Percentiles rank a stretch among this genome's conserved stretches.
Evolutionary conservation across 2,113 vertebrate species (phyloP).

Genomic region (Perccottus glenii): DNA sequence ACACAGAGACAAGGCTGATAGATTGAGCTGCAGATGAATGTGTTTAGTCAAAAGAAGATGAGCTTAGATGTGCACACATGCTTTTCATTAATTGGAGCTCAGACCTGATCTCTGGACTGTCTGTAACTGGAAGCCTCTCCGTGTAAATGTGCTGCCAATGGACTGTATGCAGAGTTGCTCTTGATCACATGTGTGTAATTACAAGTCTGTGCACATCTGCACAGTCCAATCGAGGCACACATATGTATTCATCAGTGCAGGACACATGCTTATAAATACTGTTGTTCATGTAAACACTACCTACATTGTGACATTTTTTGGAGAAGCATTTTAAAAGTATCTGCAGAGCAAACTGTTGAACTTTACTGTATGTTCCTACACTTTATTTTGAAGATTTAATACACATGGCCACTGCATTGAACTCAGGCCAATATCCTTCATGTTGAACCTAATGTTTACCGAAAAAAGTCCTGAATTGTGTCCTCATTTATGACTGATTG

Average conservation of each 20-base stretch:
- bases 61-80: conserved; percentile 69
- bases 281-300: neutral
- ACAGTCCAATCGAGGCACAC: neutral
- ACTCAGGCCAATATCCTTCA: neutral
- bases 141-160: conserved; percentile 31
- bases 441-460: too few relatives aligned
- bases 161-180: conserved; percentile 33
- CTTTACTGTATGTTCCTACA: neutral
- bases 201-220: neutral
- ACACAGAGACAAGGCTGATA: conserved; percentile 41
- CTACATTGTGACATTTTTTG: neutral
- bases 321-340: conserved; percentile 21
- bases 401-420: neutral
- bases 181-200: conserved; percentile 22
- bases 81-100: conserved; percentile 66
- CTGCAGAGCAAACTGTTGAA: conserved; percentile 27
- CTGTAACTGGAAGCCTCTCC: conserved; percentile 55
- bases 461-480: too few relatives aligned
- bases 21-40: conserved; percentile 59
- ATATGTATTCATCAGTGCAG: neutral
- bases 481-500: too few relatives aligned
- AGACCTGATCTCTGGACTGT: conserved; percentile 67
- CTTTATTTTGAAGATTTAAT: neutral
- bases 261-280: conserved; percentile 10
- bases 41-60: conserved; percentile 67